These are phyloP conservation scores for Rhingia rostrata DNA, from an alignment of 2,888 invertebrate genomes.

Conservation along the genomic window DNA sequence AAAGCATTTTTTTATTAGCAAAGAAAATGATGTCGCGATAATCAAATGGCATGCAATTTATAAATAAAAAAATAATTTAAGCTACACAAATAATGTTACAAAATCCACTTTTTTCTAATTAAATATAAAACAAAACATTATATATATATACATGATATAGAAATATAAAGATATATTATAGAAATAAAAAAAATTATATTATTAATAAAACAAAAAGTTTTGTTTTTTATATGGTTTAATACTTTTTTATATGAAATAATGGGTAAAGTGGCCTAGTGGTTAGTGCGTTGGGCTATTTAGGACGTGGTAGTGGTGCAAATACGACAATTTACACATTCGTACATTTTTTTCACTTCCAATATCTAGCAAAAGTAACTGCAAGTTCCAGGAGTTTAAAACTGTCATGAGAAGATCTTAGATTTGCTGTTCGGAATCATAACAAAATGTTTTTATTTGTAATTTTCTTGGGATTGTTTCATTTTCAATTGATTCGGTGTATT, in stretches of 20 bases:
- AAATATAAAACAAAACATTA: constrained; percentile 39
- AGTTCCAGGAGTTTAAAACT: too few species aligned
- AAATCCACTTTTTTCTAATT: constrained; percentile 58
- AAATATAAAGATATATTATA: constrained; percentile 50
- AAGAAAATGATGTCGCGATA: constrained; percentile 15
- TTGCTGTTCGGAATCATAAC: too few species aligned
- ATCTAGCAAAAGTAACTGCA: too few species aligned
- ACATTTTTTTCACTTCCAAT: too few species aligned
- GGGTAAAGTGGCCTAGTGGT: background rate
- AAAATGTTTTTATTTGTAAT: too few species aligned
- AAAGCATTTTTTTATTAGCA: constrained; percentile 26
- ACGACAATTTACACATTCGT: too few species aligned
- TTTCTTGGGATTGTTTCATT: too few species aligned
- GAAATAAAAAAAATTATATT: constrained; percentile 51
- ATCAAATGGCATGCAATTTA: constrained; percentile 25
- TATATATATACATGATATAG: constrained; percentile 30
- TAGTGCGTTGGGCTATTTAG: background rate
- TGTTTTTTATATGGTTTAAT: background rate
- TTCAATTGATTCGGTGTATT: too few species aligned
- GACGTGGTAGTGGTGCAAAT: too few species aligned
- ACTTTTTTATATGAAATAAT: background rate
- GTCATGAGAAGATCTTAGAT: too few species aligned
- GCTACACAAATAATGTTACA: constrained; percentile 53
- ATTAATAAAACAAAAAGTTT: constrained; percentile 36
- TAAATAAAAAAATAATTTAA: constrained; percentile 45